Base-by-base conservation (phyloP, 1,140 invertebrate genomes). In the Leptonema lineaticorne region DNA sequence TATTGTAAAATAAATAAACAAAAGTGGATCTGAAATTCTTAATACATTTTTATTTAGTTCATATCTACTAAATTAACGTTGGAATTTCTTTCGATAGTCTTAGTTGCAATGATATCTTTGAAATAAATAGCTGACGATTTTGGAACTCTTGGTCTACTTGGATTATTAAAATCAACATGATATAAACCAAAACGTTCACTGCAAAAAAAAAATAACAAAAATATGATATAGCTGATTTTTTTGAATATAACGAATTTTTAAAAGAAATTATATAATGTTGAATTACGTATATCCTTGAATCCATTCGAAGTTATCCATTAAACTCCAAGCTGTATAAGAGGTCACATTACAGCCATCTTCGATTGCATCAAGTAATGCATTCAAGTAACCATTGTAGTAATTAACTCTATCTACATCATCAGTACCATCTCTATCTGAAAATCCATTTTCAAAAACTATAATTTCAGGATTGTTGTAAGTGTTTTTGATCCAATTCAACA, bases 241-340 rank as follows among this genome's bases (percentile, higher is more conserved):
- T 4, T 16, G 16, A 9, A 46, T 8, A 46, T 8, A 46, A 46
- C 6, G 16, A 9, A 46, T n/a, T 8, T 16, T 9, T 46, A 16
- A 9, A 8, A 16, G 4, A 46, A 9, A 9, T 16, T 9, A n/a
- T 9, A 1, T 37, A 8, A 1, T 24, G 1, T 4, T 1, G 4
- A n/a, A 57, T 67, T 63, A 74, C 73, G 50, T 66, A 24, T 74
- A 74, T 37, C 74, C 74, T 20, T 50, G 1, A 1, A 57, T 14
- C 87, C 87, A 88, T 75, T 88, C 86, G 74, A 86, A 85, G 73
- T 86, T 88, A 70, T 88, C 86, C 78, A 87, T 78, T 8, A 88
- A 75, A 22, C 82, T 83, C 86, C 86, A 88, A 2, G 79, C 80
- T 8, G 82, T 82, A 71, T 87, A 88, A 0, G 81, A 84, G 3